A percentile compares a stretch with the other conserved stretches of the same genome.
Evolutionary conservation across 2,888 invertebrate species (phyloP).

Genomic region (Oeneis ivallda): DNA sequence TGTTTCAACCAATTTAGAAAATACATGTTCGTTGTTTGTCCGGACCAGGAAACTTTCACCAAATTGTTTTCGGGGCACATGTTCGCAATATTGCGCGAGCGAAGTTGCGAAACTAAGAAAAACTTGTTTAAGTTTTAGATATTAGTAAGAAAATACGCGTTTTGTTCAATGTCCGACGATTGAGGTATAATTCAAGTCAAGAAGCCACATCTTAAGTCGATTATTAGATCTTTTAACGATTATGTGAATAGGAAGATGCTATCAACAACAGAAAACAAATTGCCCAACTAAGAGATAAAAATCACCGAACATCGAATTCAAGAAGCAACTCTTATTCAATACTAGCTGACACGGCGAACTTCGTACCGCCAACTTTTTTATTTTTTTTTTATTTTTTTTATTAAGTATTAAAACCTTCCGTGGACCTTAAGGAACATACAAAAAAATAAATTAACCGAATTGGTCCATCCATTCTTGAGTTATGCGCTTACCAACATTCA

Average conservation of each 20-base stretch:
- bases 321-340: slow-evolving; percentile 5
- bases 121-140: not conserved
- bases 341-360: no score
- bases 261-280: not conserved
- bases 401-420: no score
- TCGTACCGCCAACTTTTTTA: no score
- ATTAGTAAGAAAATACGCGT: not conserved
- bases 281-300: not conserved
- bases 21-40: not conserved
- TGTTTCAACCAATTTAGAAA: not conserved
- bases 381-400: no score
- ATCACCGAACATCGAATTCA: not conserved
- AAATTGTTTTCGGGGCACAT: not conserved
- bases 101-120: not conserved
- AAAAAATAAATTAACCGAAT: no score
- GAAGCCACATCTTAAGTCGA: not conserved
- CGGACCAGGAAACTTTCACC: not conserved
- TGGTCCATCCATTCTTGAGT: no score
- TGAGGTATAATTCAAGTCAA: not conserved
- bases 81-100: not conserved
- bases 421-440: no score
- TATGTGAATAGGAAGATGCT: not conserved
- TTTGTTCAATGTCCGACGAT: not conserved
- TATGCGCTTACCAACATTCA: no score
- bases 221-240: slow-evolving; percentile 1